A percentile compares a stretch with the other conserved stretches of the same genome.
phyloP scores from a whole-genome alignment of 1,140 invertebrate species.

The Aphidius ervi region DNA sequence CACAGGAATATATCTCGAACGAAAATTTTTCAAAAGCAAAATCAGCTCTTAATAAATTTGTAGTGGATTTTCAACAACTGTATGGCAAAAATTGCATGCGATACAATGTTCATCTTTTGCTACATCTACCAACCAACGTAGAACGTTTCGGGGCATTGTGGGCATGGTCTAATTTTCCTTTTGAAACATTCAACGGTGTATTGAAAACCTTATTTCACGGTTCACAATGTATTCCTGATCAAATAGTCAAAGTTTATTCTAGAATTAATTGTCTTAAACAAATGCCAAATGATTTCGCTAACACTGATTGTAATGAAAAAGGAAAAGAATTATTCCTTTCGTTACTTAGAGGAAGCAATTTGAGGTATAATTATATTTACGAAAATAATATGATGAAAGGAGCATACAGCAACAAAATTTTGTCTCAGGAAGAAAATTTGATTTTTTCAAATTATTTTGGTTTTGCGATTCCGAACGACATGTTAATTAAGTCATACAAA shows the following conservation, averaged over 20 bases:
- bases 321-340: too few relatives aligned
- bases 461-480: too few relatives aligned
- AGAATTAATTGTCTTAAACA: conserved; percentile 14
- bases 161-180: conserved; percentile 30
- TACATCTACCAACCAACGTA: conserved; percentile 25
- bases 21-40: conserved; percentile 15
- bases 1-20: conserved; percentile 18
- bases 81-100: conserved; percentile 25
- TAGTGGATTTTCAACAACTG: conserved; percentile 13
- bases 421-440: too few relatives aligned
- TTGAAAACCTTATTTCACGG: conserved; percentile 21
- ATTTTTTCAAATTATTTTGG: too few relatives aligned
- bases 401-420: too few relatives aligned
- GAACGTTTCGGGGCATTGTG: conserved; percentile 28
- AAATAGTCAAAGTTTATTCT: conserved; percentile 23
- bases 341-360: too few relatives aligned
- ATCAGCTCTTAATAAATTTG: conserved; percentile 16
- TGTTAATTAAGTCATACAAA: too few relatives aligned
- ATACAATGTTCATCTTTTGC: conserved; percentile 26
- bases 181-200: conserved; percentile 26
- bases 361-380: too few relatives aligned
- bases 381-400: too few relatives aligned
- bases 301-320: too few relatives aligned
- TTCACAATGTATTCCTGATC: conserved; percentile 21
- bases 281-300: not conserved